Evolutionary conservation across 2,888 invertebrate species (phyloP).

Genomic region (Scaptodrosophila latifasciaeformis): DNA sequence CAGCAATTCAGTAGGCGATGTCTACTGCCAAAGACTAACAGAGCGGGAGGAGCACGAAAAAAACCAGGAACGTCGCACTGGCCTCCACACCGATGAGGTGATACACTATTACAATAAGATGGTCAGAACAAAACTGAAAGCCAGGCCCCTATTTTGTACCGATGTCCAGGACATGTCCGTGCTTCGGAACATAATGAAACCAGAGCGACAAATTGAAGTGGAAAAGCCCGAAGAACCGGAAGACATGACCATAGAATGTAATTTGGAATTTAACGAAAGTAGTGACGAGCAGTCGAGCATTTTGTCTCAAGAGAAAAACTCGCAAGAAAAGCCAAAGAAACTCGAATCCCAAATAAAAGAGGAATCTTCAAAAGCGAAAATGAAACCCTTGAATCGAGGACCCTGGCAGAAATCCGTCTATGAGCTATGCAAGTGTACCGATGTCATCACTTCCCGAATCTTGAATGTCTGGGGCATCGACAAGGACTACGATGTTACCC

Average conservation of each 20-base stretch:
- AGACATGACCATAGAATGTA: constrained; percentile 40
- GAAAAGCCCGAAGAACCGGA: constrained; percentile 31
- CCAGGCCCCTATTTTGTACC: constrained; percentile 42
- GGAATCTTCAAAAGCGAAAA: neutral
- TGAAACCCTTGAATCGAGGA: constrained; percentile 34
- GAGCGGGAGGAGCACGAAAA: constrained; percentile 26
- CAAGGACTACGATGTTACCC: constrained; percentile 36
- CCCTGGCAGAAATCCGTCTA: constrained; percentile 50
- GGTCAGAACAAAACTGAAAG: constrained; percentile 28
- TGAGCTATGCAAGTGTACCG: constrained; percentile 25
- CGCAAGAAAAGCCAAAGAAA: neutral
- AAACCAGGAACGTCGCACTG: constrained; percentile 36
- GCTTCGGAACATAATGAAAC: constrained; percentile 35
- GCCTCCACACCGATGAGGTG: constrained; percentile 37
- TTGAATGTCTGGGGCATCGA: constrained; percentile 47
- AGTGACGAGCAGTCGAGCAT: too few species aligned
- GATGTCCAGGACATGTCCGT: constrained; percentile 45
- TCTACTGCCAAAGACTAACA: constrained; percentile 52
- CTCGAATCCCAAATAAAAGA: neutral
- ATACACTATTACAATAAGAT: constrained; percentile 45
- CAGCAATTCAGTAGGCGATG: constrained; percentile 68
- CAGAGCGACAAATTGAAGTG: neutral
- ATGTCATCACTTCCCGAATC: constrained; percentile 33
- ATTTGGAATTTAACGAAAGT: constrained; percentile 6
- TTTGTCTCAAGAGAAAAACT: too few species aligned